These are phyloP conservation scores for Meloe dianella DNA, from an alignment of 2,888 invertebrate species.

Conservation along the genomic window DNA sequence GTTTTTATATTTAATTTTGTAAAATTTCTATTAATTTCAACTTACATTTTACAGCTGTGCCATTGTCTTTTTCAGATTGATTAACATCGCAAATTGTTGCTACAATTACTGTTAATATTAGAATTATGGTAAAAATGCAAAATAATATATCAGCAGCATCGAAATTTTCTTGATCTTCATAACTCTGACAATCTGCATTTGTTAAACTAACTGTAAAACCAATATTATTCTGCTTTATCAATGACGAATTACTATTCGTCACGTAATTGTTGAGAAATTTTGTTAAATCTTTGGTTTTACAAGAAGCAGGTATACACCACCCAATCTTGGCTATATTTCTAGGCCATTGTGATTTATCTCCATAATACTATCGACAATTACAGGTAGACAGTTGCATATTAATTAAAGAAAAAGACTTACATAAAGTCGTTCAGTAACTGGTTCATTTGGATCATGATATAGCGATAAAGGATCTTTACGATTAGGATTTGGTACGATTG, in stretches of 20 bases:
- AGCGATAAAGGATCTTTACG: constrained; percentile 48
- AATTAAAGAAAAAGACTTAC: constrained; percentile 45
- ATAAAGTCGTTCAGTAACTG: constrained; percentile 51
- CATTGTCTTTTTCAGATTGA: constrained; percentile 30
- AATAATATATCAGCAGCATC: constrained; percentile 53
- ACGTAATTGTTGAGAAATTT: constrained; percentile 41
- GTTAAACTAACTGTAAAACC: constrained; percentile 45
- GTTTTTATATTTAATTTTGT: neutral
- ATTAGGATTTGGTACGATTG: constrained; percentile 42
- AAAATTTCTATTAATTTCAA: constrained; percentile 17
- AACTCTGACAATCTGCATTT: constrained; percentile 49
- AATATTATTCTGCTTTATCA: constrained; percentile 42
- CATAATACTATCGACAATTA: constrained; percentile 40
- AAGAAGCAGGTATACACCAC: constrained; percentile 50
- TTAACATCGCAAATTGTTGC: constrained; percentile 54
- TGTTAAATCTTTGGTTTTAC: constrained; percentile 42
- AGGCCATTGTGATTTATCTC: constrained; percentile 46
- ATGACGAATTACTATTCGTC: constrained; percentile 45
- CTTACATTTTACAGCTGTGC: constrained; percentile 49
- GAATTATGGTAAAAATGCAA: constrained; percentile 48
- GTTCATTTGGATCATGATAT: constrained; percentile 45
- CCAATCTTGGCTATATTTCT: constrained; percentile 45
- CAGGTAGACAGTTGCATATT: neutral
- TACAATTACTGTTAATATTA: constrained; percentile 49
- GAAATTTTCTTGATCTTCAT: constrained; percentile 44